These are phyloP conservation scores for Sphecodes monilicornis DNA, from an alignment of 2,888 invertebrate species.

Conservation along the genomic window DNA sequence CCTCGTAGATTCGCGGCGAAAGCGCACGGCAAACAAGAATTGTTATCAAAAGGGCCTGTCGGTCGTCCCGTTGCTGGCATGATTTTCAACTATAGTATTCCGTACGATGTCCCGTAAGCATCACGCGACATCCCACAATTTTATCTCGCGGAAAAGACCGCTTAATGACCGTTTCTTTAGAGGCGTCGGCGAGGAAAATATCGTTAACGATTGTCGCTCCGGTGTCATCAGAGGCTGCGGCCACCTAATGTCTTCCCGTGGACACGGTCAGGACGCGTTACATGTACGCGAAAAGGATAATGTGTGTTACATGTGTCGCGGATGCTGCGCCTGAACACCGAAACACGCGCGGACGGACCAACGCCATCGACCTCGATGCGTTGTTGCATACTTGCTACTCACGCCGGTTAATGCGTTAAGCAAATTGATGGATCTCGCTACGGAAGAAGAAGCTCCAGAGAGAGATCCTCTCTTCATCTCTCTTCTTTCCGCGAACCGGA, in stretches of 20 bases:
- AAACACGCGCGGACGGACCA: not conserved
- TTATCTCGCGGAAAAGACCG: not conserved
- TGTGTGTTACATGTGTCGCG: conserved; percentile 43
- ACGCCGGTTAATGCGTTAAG: conserved; percentile 43
- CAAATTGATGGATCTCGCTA: conserved; percentile 45
- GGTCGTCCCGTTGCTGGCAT: not conserved
- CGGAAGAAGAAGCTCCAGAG: conserved; percentile 9
- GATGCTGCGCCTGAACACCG: not conserved
- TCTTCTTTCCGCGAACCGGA: not conserved
- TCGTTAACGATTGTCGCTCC: conserved; percentile 32
- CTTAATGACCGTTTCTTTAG: conserved; percentile 30
- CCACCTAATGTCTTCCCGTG: conserved; percentile 29
- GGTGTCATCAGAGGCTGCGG: not conserved
- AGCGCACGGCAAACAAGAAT: not conserved
- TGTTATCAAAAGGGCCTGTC: not conserved
- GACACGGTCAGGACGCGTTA: not conserved
- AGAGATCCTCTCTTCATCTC: not conserved
- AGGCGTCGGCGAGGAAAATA: not conserved
- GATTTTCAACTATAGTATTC: not conserved
- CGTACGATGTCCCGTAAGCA: conserved; percentile 1
- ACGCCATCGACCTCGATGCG: not conserved
- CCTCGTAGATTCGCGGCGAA: not conserved
- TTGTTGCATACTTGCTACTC: conserved; percentile 39
- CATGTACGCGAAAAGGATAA: conserved; percentile 34
- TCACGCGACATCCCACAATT: not conserved